These are phyloP conservation scores for Vicugna pacos DNA, from an alignment of 2,113 vertebrate species.

Conservation along the genomic window DNA sequence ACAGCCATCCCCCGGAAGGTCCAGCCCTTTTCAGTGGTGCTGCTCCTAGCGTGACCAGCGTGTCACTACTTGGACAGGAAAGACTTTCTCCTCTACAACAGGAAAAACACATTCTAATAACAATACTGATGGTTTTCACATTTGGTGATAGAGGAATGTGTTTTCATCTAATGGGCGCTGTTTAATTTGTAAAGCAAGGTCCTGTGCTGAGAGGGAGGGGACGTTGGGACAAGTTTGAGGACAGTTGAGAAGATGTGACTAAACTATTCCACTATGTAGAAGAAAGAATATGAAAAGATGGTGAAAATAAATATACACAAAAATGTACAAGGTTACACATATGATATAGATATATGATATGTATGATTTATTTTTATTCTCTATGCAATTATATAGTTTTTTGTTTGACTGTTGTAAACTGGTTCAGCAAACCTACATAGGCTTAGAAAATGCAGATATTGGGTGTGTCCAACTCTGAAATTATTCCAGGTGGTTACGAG, in stretches of 20 bases:
- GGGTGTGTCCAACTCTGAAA: background rate
- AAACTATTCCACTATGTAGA: background rate
- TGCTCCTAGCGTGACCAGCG: background rate
- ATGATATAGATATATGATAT: background rate
- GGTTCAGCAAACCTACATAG: background rate
- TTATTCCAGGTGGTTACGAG: background rate
- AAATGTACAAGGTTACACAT: background rate
- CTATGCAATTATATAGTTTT: fast-evolving
- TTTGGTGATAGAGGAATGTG: background rate
- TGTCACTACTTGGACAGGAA: background rate
- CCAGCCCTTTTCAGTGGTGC: background rate
- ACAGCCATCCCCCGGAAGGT: fast-evolving
- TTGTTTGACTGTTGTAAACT: background rate
- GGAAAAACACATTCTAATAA: background rate
- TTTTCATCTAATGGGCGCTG: background rate
- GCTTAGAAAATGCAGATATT: background rate
- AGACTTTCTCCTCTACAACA: background rate
- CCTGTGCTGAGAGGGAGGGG: background rate
- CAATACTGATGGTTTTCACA: background rate
- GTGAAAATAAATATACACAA: background rate
- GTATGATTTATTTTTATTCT: background rate
- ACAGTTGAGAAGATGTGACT: background rate
- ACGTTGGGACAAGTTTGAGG: background rate
- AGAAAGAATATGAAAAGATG: background rate
- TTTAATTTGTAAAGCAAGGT: background rate